Percentiles rank a stretch among this genome's conserved stretches.
Evolutionary conservation across 2,888 invertebrate species (phyloP).

Genomic region (Philereme transversata): DNA sequence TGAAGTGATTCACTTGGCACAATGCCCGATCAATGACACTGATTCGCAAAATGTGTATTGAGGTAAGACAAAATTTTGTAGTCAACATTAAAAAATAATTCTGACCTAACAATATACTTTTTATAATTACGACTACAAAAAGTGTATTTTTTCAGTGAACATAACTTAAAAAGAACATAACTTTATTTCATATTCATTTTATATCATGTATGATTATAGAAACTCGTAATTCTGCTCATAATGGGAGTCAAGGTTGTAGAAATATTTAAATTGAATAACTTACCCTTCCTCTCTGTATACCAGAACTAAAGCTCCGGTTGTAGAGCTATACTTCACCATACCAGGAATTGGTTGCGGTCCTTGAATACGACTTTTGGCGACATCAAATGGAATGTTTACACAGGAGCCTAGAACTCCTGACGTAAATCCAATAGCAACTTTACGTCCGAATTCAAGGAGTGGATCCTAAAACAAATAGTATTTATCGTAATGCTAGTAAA

Average conservation of each 20-base stretch:
- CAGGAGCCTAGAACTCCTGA: conserved; percentile 95
- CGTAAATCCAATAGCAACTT: conserved; percentile 92
- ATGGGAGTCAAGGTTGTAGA: neutral
- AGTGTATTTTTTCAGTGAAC: no score
- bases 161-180: no score
- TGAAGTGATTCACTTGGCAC: conserved; percentile 45
- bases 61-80: conserved; percentile 36
- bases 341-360: conserved; percentile 92
- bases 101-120: no score
- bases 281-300: conserved; percentile 96
- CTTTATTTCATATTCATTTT: no score
- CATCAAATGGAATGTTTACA: conserved; percentile 97
- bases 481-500: conserved; percentile 10
- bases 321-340: conserved; percentile 90
- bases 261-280: conserved; percentile 43
- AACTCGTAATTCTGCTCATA: no score
- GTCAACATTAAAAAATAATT: neutral
- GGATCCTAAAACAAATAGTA: conserved; percentile 82
- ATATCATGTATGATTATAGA: no score
- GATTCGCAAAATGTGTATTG: conserved; percentile 43
- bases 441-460: conserved; percentile 87
- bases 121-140: no score
- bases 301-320: conserved; percentile 87
- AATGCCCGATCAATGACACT: conserved; percentile 44
- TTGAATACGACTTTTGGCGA: conserved; percentile 97